These are phyloP conservation scores for Cosmia pyralina DNA, from an alignment of 2,888 invertebrate genomes.

Conservation along the genomic window DNA sequence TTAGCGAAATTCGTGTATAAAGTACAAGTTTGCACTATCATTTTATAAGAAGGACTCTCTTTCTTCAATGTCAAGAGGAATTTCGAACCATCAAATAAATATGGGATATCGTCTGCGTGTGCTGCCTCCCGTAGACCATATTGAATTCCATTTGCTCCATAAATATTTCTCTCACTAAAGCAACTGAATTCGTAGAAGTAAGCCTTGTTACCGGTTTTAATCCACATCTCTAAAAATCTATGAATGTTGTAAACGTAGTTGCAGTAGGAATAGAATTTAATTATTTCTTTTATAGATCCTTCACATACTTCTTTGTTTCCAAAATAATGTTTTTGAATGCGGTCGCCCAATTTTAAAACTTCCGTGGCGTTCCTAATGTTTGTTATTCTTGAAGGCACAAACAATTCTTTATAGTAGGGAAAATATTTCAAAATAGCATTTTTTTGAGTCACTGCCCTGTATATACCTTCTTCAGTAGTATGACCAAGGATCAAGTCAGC, in stretches of 20 bases:
- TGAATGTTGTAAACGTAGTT: conserved; percentile 55
- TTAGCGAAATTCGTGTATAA: conserved; percentile 77
- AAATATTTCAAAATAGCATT: conserved; percentile 47
- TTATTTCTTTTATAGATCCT: conserved; percentile 48
- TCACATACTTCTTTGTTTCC: conserved; percentile 44
- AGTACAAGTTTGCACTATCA: conserved; percentile 70
- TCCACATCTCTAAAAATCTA: conserved; percentile 54
- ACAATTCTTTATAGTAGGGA: conserved; percentile 48
- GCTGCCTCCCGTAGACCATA: conserved; percentile 64
- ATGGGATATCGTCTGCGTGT: conserved; percentile 71
- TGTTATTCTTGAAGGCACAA: conserved; percentile 65
- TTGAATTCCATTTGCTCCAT: conserved; percentile 55
- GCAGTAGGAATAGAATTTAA: conserved; percentile 47
- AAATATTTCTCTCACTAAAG: conserved; percentile 68
- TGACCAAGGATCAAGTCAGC: conserved; percentile 92
- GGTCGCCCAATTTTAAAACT: conserved; percentile 56
- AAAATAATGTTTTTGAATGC: conserved; percentile 62
- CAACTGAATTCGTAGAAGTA: conserved; percentile 71
- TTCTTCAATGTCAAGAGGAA: conserved; percentile 18
- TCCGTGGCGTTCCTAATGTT: conserved; percentile 37
- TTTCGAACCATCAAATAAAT: conserved; percentile 68
- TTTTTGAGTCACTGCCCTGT: not conserved
- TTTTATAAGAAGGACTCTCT: conserved; percentile 56
- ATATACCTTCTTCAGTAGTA: conserved; percentile 91
- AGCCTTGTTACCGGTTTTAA: conserved; percentile 41